phyloP scores from a whole-genome alignment of 2,113 vertebrate species.

The Dendropsophus ebraccatus region DNA sequence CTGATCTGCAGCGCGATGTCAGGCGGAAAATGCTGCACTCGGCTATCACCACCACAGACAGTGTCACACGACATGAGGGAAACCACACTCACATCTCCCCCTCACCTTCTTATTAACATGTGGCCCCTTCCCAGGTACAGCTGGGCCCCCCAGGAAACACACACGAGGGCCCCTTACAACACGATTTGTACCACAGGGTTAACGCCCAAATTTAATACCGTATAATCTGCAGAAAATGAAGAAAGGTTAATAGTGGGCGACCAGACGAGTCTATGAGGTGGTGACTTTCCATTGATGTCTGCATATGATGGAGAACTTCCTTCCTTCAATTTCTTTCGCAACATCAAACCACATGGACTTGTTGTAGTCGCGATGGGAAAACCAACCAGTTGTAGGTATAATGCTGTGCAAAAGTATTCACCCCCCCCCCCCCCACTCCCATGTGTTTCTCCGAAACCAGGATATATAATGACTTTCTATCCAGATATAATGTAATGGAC shows the following conservation, averaged over 20 bases:
- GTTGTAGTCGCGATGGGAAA: no score
- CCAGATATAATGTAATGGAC: no score
- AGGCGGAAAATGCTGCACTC: constrained; percentile 21
- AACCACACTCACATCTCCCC: constrained; percentile 29
- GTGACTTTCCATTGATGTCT: neutral
- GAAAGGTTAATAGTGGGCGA: constrained; percentile 2
- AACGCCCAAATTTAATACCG: neutral
- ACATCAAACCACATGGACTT: neutral
- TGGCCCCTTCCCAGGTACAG: constrained; percentile 13
- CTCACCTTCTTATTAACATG: neutral
- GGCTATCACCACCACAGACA: constrained; percentile 23
- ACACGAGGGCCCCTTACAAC: no score
- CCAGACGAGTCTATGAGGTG: neutral
- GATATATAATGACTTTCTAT: no score
- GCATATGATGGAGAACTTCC: neutral
- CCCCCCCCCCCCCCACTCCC: no score
- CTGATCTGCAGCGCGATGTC: neutral
- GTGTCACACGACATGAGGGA: constrained; percentile 38
- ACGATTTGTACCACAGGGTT: neutral
- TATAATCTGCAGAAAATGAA: neutral
- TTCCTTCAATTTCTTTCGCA: neutral
- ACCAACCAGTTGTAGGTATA: no score
- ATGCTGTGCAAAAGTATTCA: no score
- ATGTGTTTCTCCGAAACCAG: no score
- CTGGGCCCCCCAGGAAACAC: constrained; percentile 11